Percentiles rank a stretch among this genome's conserved stretches.
phyloP scores from a whole-genome alignment of 2,797 vertebrate species.

The Sebastes paucispinis region DNA sequence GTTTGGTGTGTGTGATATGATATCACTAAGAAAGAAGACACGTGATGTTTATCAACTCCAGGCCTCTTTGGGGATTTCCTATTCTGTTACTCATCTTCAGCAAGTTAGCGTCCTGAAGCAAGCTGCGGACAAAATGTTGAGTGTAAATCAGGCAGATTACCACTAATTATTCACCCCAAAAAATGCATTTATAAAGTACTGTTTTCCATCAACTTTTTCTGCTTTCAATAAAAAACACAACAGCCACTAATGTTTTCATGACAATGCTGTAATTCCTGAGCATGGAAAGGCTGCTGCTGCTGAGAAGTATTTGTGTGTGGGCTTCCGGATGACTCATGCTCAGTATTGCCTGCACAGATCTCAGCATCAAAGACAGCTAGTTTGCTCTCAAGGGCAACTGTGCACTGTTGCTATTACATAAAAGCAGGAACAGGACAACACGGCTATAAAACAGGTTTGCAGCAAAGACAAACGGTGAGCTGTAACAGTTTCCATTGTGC shows the following conservation, averaged over 20 bases:
- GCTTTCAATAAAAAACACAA: not conserved
- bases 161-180: not conserved
- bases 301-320: conserved; percentile 50
- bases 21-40: not conserved
- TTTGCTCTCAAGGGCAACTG: conserved; percentile 76
- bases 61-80: not conserved
- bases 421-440: conserved; percentile 63
- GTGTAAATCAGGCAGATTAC: not conserved
- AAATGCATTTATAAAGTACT: not conserved
- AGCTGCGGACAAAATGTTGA: not conserved
- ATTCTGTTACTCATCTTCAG: not conserved
- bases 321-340: conserved; percentile 78
- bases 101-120: not conserved
- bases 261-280: conserved; percentile 54
- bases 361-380: conserved; percentile 73
- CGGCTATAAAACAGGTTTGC: conserved; percentile 60
- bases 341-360: conserved; percentile 74
- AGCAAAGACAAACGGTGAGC: conserved; percentile 31
- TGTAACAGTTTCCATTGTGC: conserved; percentile 43
- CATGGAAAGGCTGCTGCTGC: conserved; percentile 61
- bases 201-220: not conserved
- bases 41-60: not conserved
- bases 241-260: conserved; percentile 45
- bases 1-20: conserved; percentile 11
- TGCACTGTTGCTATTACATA: conserved; percentile 75